Conservation (phyloP, 2,888 invertebrate species). For the Acanthosepion esculentum region DNA sequence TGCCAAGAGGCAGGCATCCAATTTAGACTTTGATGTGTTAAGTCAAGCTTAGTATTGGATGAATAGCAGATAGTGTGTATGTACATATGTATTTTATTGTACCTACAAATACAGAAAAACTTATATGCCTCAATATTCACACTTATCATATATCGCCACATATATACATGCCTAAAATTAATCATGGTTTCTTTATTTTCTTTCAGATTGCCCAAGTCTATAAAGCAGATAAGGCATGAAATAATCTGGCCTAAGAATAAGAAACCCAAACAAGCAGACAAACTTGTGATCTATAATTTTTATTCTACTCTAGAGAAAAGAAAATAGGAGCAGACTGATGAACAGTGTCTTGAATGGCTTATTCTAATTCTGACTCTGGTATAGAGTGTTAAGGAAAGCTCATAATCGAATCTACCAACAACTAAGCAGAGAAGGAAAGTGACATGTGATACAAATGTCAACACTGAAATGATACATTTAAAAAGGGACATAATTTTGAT, state of each 20-base stretch:
- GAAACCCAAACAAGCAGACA: background rate
- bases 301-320: background rate
- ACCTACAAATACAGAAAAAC: background rate
- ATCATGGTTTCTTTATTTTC: slow-evolving; percentile 16
- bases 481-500: too few relatives aligned
- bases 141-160: background rate
- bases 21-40: slow-evolving; percentile 33
- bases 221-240: background rate
- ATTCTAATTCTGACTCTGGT: background rate
- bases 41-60: slow-evolving; percentile 1
- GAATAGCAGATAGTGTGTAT: slow-evolving; percentile 1
- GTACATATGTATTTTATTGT: background rate
- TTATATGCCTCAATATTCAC: background rate
- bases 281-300: slow-evolving; percentile 33
- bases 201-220: slow-evolving; percentile 13
- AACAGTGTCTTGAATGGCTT: background rate
- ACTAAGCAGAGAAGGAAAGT: too few relatives aligned
- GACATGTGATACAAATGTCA: too few relatives aligned
- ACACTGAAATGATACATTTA: too few relatives aligned
- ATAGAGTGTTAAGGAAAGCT: background rate
- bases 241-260: background rate
- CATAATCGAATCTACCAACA: too few relatives aligned
- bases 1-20: slow-evolving; percentile 33
- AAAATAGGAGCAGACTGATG: background rate
- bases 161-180: background rate